Evolutionary conservation across 2,797 vertebrate species (phyloP), one percentile per base, ranked within the genome.

Genomic region (Clarias laeviceps): DNA sequence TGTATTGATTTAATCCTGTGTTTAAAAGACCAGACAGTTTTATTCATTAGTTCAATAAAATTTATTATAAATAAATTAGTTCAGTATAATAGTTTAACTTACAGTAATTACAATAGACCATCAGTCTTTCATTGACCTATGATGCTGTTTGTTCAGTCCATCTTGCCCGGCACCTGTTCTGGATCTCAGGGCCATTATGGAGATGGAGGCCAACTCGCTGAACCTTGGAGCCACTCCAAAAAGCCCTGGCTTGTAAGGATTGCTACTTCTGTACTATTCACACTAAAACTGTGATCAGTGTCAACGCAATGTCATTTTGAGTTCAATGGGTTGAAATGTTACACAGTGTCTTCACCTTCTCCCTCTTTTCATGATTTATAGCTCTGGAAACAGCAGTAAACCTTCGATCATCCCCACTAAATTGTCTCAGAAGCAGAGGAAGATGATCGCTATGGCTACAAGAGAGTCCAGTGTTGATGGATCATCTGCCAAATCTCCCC

Each of bases 401-500:
- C 90, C 94, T 82, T 87, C 89, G 76, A 91, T 94, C 83, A 92
- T 93, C 93, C 94, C 96, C 68, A 91, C 93, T 86, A 99, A 97
- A 89, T 94, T 99, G 89, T 99, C 98, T 91, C 98, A 99, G 94
- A 99, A 98, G 92, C 98, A 99, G 93, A 96, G 97, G 91, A 99
- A 98, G 93, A 96, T 99, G 96, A 95, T 99, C 90, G 96, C 97
- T 77, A 90, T 97, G 95, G 96, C 96, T 86, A 95, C 89, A 87
- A 98, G 96, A 93, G 98, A 99, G 86, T 93, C 92, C 70, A 94
- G 88, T 88, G 80, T 61, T 5, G 97, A 98, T 87, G 91, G 90
- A 65, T 57, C 92, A 24, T 45, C 88, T 8, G 90, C 91, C 90
- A 94, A 94, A 92, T 86, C 94, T 1, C 45, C 88, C 79, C 90